Evolutionary conservation across 2,888 invertebrate genomes (phyloP), one percentile per base, ranked within the genome.

Genomic region (Gandaritis pyraliata): DNA sequence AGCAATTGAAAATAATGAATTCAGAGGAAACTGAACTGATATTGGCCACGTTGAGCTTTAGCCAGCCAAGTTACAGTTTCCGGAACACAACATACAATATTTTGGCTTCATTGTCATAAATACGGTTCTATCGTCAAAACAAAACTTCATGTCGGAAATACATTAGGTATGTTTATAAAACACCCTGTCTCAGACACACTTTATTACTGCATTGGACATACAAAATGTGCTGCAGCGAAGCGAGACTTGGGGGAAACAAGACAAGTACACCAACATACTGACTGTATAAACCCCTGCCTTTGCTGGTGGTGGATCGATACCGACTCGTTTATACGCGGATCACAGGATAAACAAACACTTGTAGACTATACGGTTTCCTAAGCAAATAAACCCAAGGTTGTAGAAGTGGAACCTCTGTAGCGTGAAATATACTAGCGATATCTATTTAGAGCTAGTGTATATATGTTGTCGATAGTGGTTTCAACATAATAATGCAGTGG

Each of bases 291-390:
- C 51, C 12, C 13, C 52, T 30, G 13, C 33, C 15, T 41, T 52
- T 33, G 41, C 47, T 16, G 47, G 65, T 53, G 61, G 52, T 59
- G 54, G 62, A 57, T 64, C 67, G 64, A 67, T 69, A 67, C 55
- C 48, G 62, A 51, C 60, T 43, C 49, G 59, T 65, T 62, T 64
- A 60, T 60, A 59, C 59, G 54, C 47, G 54, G 47, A 60, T 58
- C 52, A 58, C 65, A 57, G 65, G 59, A 69, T 58, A 65, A 52
- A 60, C 61, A 62, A 67, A 65, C 65, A 69, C 61, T 65, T 60
- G 59, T 58, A 39, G 54, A 58, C 55, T 63, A 39, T 64, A 64
- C 51, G 61, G 57, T 61, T 65, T 65, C 63, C 38, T 45, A 59
- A 61, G 60, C 55, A 56, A 65, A 60, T 56, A 63, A 47, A 33